These are phyloP conservation scores for Trichomycterus rosablanca DNA, from an alignment of 2,113 vertebrate genomes.

Conservation along the genomic window DNA sequence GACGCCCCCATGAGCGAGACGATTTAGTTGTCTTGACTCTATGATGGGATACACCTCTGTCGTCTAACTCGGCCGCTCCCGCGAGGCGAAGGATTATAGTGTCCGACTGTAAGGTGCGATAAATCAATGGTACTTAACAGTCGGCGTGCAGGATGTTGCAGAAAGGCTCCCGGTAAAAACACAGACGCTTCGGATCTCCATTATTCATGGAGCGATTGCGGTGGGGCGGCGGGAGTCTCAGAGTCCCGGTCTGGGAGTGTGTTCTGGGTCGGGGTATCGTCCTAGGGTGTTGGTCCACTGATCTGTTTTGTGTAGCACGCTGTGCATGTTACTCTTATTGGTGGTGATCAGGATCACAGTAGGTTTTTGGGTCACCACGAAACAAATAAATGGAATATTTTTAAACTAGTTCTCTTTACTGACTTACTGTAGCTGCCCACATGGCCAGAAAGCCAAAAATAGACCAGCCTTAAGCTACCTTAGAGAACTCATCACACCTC, in stretches of 20 bases:
- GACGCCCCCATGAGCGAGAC: conserved; percentile 66
- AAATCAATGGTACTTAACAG: conserved; percentile 89
- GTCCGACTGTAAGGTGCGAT: conserved; percentile 78
- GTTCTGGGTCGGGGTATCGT: too few species aligned
- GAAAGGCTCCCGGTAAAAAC: conserved; percentile 67
- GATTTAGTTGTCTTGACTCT: conserved; percentile 74
- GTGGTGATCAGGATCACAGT: too few species aligned
- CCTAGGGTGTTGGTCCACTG: background rate
- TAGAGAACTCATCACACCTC: too few species aligned
- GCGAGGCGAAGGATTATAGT: conserved; percentile 81
- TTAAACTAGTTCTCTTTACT: too few species aligned
- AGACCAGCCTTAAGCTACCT: too few species aligned
- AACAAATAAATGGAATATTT: too few species aligned
- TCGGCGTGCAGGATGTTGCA: conserved; percentile 71
- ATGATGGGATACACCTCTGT: conserved; percentile 75
- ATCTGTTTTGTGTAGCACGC: background rate
- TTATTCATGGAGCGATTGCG: conserved; percentile 39
- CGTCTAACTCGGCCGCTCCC: conserved; percentile 75
- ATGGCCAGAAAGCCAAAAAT: too few species aligned
- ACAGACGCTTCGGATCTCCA: conserved; percentile 60
- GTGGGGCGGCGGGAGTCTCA: background rate
- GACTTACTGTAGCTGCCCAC: too few species aligned
- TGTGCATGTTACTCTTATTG: too few species aligned
- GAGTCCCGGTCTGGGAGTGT: background rate
- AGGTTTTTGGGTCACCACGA: too few species aligned